Percentiles rank a stretch among this genome's conserved stretches.
Conservation (phyloP, 2,888 invertebrate species). For the Mayetiola destructor region DNA sequence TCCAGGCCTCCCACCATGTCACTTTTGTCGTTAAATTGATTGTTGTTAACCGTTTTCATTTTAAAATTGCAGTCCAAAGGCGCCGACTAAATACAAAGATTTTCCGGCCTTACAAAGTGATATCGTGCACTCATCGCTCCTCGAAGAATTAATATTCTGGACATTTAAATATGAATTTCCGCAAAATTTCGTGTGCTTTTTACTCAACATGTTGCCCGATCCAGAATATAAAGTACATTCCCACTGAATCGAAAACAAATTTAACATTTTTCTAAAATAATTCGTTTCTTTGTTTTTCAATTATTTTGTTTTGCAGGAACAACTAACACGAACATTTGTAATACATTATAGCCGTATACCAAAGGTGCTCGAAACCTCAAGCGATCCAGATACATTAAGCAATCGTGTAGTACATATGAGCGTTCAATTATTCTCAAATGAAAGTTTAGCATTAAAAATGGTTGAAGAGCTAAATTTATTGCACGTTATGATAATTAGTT, state of each 20-base stretch:
- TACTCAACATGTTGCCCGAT: conserved; percentile 90
- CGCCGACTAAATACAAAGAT: conserved; percentile 61
- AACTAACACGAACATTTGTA: conserved; percentile 86
- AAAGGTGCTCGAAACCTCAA: conserved; percentile 70
- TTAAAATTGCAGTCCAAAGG: conserved; percentile 39
- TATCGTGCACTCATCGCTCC: conserved; percentile 65
- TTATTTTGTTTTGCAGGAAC: conserved; percentile 48
- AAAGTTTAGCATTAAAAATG: conserved; percentile 79
- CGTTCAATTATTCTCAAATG: conserved; percentile 91
- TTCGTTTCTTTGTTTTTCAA: neutral
- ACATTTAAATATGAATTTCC: conserved; percentile 95
- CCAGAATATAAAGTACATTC: conserved; percentile 73
- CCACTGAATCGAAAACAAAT: neutral
- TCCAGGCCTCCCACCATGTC: neutral
- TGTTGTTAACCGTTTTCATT: neutral
- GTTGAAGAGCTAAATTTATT: conserved; percentile 77
- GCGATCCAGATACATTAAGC: conserved; percentile 80
- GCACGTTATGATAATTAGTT: conserved; percentile 82
- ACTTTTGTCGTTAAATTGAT: neutral
- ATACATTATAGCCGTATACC: conserved; percentile 92
- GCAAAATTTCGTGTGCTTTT: conserved; percentile 85
- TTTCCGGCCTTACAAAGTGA: conserved; percentile 65
- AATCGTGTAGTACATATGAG: conserved; percentile 96
- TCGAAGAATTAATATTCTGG: conserved; percentile 97
- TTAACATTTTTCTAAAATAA: neutral